Evolutionary conservation across 2,797 vertebrate genomes (phyloP), one percentile per base, ranked within the genome.

Genomic region (Todus mexicanus): DNA sequence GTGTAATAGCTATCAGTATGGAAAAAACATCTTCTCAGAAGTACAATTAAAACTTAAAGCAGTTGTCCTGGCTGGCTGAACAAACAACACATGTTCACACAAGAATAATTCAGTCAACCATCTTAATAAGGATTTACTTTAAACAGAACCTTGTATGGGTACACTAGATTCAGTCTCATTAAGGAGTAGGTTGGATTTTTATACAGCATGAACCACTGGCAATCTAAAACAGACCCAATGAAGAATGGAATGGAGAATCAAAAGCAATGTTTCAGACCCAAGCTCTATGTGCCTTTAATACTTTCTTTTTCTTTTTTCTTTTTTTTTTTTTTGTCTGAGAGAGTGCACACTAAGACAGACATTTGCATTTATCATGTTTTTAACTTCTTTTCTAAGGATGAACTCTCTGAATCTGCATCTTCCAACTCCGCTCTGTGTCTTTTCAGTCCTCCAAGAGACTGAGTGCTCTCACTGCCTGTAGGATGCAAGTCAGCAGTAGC

Each of bases 331-430:
- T 95, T 82, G 89, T 51, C 9, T 54, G 25, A 45, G 42, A 84
- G 93, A 93, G 94, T 54, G 93, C 76, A 95, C 89, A 23, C 94
- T 95, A 95, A 6, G 31, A 92, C 93, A 96, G 54, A 90, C 93
- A 94, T 96, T 95, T 92, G 84, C 89, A 92, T 97, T 96, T 96
- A 98, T 98, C 98, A 99, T 97, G 98, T 99, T 98, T 98, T 99
- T 81, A 98, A 93, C 98, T 99, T 99, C 98, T 99, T 99, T 96
- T 99, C 99, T 95, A 98, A 98, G 40, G 98, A 98, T 9, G 98
- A 98, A 88, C 98, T 98, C 94, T 98, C 98, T 63, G 98, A 97
- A 89, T 98, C 98, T 66, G 97, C 97, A 75, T 98, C 98, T 89
- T 98, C 98, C 38, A 98, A 96, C 70, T 98, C 98, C 7, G 79